Evolutionary conservation across 2,797 vertebrate species (phyloP).

Genomic region (Cirrhinus mrigala): DNA sequence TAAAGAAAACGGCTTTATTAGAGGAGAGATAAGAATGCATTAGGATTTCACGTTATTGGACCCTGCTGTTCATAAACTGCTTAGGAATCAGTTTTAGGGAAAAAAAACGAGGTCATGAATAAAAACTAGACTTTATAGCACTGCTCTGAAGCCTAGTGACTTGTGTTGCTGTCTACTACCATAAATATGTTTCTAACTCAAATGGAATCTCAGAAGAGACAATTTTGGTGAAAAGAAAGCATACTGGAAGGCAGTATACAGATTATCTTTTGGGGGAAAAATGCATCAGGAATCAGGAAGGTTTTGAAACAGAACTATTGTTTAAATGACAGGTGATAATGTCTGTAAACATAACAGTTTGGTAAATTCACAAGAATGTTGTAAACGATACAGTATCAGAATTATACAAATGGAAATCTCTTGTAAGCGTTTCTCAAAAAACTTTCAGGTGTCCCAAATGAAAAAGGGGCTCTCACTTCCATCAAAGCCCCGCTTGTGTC

Average conservation of each 20-base stretch:
- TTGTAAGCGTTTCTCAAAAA: conserved; percentile 11
- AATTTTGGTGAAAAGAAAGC: too few species aligned
- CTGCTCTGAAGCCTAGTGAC: background rate
- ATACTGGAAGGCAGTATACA: background rate
- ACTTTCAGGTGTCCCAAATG: background rate
- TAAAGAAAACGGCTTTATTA: conserved; percentile 47
- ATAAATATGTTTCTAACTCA: background rate
- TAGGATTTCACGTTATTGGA: conserved; percentile 23
- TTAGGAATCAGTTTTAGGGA: conserved; percentile 12
- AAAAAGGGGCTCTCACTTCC: background rate
- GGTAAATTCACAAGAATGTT: background rate
- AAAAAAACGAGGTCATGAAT: background rate
- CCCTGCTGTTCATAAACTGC: conserved; percentile 26
- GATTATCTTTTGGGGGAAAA: background rate
- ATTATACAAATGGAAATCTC: background rate
- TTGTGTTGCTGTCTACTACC: background rate
- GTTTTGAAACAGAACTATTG: background rate
- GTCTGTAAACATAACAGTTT: background rate
- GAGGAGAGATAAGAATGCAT: conserved; percentile 54
- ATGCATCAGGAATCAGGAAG: background rate
- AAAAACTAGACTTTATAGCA: background rate
- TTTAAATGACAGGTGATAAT: background rate
- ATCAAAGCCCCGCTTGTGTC: conserved; percentile 34
- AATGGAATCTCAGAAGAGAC: background rate
- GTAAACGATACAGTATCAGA: background rate